These are phyloP conservation scores for Chaetophractus vellerosus DNA, from an alignment of 2,797 vertebrate genomes.

Conservation along the genomic window DNA sequence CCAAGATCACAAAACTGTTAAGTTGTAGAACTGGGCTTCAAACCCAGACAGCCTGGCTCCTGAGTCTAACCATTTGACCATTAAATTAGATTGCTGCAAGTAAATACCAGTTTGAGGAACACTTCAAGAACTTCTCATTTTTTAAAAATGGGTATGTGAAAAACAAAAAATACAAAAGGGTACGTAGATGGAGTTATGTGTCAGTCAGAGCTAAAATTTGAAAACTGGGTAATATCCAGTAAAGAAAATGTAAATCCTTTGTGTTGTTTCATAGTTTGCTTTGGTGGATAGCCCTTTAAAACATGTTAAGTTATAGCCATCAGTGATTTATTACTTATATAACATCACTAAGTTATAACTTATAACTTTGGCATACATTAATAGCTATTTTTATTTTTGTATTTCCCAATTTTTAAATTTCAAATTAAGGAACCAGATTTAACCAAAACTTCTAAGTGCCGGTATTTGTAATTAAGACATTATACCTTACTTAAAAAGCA, in stretches of 20 bases:
- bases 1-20: neutral
- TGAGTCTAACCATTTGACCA: neutral
- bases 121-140: neutral
- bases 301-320: conserved; percentile 2
- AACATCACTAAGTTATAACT: too few species aligned
- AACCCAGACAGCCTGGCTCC: neutral
- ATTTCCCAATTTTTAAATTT: conserved; percentile 46
- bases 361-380: neutral
- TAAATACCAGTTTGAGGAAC: neutral
- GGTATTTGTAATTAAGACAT: neutral
- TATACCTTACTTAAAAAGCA: conserved; percentile 5
- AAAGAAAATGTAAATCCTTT: conserved; percentile 6
- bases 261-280: conserved; percentile 5
- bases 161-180: neutral
- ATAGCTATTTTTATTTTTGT: neutral
- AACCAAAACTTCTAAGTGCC: conserved; percentile 3
- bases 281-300: neutral
- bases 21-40: conserved; percentile 25
- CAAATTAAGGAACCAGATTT: neutral
- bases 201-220: conserved; percentile 14
- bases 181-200: neutral
- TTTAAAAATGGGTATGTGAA: neutral
- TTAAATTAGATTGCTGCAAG: neutral
- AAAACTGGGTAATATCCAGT: neutral
- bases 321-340: neutral